Conservation (phyloP, 2,888 invertebrate genomes). For the Polyommatus iphigenia region DNA sequence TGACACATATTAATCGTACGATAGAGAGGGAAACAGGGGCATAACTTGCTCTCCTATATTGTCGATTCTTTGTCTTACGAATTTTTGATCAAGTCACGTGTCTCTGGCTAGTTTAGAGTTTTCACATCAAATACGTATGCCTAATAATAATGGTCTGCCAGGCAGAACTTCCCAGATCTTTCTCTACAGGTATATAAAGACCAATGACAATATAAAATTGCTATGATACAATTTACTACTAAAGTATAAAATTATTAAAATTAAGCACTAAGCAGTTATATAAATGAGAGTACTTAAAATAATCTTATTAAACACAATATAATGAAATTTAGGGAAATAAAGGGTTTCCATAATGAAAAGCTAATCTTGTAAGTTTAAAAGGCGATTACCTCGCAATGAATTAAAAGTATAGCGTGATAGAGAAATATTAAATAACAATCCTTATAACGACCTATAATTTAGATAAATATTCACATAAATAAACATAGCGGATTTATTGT, state of each 20-base stretch:
- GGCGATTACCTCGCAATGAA: constrained; percentile 24
- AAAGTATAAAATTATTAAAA: background rate
- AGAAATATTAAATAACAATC: constrained; percentile 15
- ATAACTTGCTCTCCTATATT: too few relatives aligned
- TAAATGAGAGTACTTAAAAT: constrained; percentile 18
- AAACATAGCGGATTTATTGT: background rate
- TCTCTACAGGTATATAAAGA: too few relatives aligned
- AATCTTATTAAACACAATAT: constrained; percentile 8
- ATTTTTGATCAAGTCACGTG: too few relatives aligned
- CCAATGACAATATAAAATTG: too few relatives aligned
- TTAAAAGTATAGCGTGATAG: constrained; percentile 14
- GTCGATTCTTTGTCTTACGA: too few relatives aligned
- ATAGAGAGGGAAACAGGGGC: too few relatives aligned
- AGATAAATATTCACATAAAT: background rate
- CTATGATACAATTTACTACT: background rate
- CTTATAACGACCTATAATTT: constrained; percentile 23
- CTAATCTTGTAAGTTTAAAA: constrained; percentile 27
- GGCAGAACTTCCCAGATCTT: too few relatives aligned
- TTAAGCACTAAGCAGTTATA: constrained; percentile 21
- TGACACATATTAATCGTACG: too few relatives aligned
- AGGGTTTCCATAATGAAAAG: constrained; percentile 19
- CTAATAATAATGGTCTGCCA: too few relatives aligned
- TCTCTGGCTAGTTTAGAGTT: too few relatives aligned
- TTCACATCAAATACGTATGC: too few relatives aligned
- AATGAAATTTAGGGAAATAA: constrained; percentile 15